These are phyloP conservation scores for Pseudomyrmex dendroicus DNA, from an alignment of 1,140 invertebrate genomes.

Conservation along the genomic window DNA sequence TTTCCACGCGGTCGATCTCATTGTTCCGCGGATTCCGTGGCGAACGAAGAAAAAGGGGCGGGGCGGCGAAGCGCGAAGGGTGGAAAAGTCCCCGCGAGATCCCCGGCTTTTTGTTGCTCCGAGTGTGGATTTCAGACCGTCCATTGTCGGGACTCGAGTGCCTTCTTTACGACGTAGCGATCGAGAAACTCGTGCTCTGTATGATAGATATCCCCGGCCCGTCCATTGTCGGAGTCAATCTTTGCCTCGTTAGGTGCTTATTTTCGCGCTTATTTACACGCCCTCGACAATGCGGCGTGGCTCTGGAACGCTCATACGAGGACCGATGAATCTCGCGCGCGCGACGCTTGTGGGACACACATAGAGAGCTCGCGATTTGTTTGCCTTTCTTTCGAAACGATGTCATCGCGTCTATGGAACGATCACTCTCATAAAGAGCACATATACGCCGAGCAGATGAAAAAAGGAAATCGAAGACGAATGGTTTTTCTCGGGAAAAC, in stretches of 20 bases:
- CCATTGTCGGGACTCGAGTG: slow-evolving; percentile 66
- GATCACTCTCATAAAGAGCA: neutral
- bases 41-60: neutral
- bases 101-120: neutral
- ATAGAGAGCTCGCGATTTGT: slow-evolving; percentile 35
- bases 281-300: slow-evolving; percentile 60
- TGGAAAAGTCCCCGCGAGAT: neutral
- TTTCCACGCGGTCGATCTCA: slow-evolving; percentile 75
- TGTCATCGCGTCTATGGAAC: slow-evolving; percentile 26
- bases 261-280: slow-evolving; percentile 83
- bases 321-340: slow-evolving; percentile 16
- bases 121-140: slow-evolving; percentile 75
- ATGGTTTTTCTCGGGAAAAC: neutral
- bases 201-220: neutral
- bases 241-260: slow-evolving; percentile 85
- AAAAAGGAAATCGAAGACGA: slow-evolving; percentile 9
- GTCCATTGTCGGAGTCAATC: slow-evolving; percentile 83
- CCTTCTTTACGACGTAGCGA: slow-evolving; percentile 60
- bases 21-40: slow-evolving; percentile 50
- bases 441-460: slow-evolving; percentile 25
- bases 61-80: neutral
- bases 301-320: neutral
- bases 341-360: neutral
- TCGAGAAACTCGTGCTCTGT: slow-evolving; percentile 67
- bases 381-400: neutral